A percentile compares a stretch with the other conserved stretches of the same genome.
These are phyloP conservation scores for Luperina nickerlii DNA, from an alignment of 2,888 invertebrate genomes.

Conservation along the genomic window DNA sequence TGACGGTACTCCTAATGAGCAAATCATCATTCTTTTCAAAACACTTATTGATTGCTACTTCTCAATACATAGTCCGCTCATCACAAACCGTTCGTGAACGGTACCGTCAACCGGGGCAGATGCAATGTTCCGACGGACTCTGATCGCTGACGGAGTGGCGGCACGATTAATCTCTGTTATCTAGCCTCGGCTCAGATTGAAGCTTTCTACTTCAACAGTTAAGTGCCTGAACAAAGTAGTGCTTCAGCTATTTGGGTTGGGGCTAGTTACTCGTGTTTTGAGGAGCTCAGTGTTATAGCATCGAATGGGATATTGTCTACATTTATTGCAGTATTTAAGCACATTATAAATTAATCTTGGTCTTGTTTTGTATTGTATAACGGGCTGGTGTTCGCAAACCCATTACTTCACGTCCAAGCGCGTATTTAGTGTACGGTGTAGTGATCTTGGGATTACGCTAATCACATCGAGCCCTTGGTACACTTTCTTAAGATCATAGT, in stretches of 20 bases:
- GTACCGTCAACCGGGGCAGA: slow-evolving; percentile 20
- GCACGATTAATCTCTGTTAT: slow-evolving; percentile 51
- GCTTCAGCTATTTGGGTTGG: slow-evolving; percentile 33
- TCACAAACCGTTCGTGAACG: slow-evolving; percentile 40
- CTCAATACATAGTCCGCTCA: slow-evolving; percentile 6
- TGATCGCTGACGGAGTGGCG: slow-evolving; percentile 38
- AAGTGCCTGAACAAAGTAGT: slow-evolving; percentile 46
- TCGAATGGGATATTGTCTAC: background rate
- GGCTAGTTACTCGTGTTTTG: slow-evolving; percentile 9
- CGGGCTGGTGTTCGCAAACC: background rate
- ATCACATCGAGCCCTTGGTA: background rate
- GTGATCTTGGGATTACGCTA: background rate
- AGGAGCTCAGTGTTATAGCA: background rate
- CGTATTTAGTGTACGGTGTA: background rate
- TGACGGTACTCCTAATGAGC: background rate
- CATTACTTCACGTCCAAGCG: background rate
- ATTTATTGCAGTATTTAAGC: background rate
- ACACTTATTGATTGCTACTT: background rate
- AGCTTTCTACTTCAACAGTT: slow-evolving; percentile 53
- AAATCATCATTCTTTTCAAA: background rate
- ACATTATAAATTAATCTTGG: background rate
- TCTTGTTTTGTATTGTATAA: background rate
- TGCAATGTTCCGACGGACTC: slow-evolving; percentile 13
- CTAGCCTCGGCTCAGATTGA: slow-evolving; percentile 34
- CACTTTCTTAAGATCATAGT: too few relatives aligned